Evolutionary conservation across 2,888 invertebrate species (phyloP), one percentile per base, ranked within the genome.

Genomic region (Mayetiola destructor): DNA sequence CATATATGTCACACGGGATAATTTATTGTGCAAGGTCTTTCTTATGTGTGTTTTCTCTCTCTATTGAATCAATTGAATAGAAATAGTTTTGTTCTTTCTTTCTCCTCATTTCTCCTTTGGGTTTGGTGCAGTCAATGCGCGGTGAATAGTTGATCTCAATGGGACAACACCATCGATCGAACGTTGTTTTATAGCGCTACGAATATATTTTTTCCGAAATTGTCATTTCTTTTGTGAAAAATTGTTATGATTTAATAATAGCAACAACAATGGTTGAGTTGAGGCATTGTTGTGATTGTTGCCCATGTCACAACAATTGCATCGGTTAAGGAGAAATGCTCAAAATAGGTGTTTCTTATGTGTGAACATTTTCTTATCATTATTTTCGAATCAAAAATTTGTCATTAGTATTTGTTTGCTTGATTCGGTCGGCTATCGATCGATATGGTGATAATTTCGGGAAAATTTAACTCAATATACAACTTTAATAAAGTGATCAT

Each of bases 21-120:
- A 48, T 48, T 48, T 48, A 48, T 48, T 48, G 48, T 48, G 48
- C 14, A 48, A 48, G 48, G 48, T 27, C 27, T 27, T 48, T 37
- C 37, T n/a, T 14, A n/a, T n/a, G n/a, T n/a, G n/a, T 9, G 37
- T 12, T 37, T 16, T 37, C 4, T 37, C n/a, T n/a, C 3, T 5
- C 48, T 37, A 48, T 48, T 48, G 27, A 48, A 27, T 27, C 27
- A 27, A 48, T 48, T 48, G 48, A 23, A 48, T 27, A 48, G 48
- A 27, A 48, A 27, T 48, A 10, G 27, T 16, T n/a, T 12, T 8
- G 8, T 32, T 12, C 42, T 42, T 42, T 42, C 23, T 21, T 42
- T 8, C 3, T 18, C 6, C 18, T 10, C 8, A 16, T 39, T 16
- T 20, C 21, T 23, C 12, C 23, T n/a, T 23, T 42, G 21, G 42